These are phyloP conservation scores for Drosophila mayri DNA, from an alignment of 1,140 invertebrate species.

Conservation along the genomic window DNA sequence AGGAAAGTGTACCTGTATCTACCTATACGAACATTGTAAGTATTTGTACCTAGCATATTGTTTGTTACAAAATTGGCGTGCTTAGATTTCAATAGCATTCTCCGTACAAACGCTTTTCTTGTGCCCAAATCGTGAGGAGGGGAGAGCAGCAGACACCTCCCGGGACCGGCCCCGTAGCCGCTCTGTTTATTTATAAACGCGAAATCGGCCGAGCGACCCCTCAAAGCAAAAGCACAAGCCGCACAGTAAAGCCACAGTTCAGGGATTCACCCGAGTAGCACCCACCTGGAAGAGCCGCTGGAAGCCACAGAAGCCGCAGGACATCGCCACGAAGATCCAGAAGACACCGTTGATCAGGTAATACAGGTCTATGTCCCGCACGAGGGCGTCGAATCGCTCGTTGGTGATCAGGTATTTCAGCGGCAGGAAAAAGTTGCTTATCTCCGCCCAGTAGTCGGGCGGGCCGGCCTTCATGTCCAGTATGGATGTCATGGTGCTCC, in stretches of 20 bases:
- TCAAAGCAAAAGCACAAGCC: constrained; percentile 37
- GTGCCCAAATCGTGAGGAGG: neutral
- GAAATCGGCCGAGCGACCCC: constrained; percentile 44
- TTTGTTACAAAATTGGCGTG: neutral
- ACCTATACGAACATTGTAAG: neutral
- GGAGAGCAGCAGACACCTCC: constrained; percentile 1
- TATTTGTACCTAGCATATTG: neutral
- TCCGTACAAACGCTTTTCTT: neutral
- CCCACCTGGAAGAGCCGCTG: constrained; percentile 78
- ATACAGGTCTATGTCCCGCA: constrained; percentile 77
- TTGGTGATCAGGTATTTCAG: constrained; percentile 79
- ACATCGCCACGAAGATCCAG: constrained; percentile 78
- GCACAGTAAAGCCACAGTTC: constrained; percentile 6
- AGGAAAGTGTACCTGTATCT: neutral
- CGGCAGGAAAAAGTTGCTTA: constrained; percentile 80
- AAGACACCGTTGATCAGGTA: constrained; percentile 81
- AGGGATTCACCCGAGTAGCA: neutral
- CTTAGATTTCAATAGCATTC: neutral
- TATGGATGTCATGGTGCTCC: constrained; percentile 65
- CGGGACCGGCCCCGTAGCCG: constrained; percentile 29
- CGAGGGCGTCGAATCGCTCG: constrained; percentile 76
- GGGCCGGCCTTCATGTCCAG: constrained; percentile 79
- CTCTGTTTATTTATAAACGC: constrained; percentile 74
- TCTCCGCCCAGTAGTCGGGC: constrained; percentile 79
- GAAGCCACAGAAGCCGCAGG: constrained; percentile 73